A percentile compares a stretch with the other conserved stretches of the same genome.
Evolutionary conservation across 2,113 vertebrate genomes (phyloP).

Genomic region (Dipodomys stephensi): DNA sequence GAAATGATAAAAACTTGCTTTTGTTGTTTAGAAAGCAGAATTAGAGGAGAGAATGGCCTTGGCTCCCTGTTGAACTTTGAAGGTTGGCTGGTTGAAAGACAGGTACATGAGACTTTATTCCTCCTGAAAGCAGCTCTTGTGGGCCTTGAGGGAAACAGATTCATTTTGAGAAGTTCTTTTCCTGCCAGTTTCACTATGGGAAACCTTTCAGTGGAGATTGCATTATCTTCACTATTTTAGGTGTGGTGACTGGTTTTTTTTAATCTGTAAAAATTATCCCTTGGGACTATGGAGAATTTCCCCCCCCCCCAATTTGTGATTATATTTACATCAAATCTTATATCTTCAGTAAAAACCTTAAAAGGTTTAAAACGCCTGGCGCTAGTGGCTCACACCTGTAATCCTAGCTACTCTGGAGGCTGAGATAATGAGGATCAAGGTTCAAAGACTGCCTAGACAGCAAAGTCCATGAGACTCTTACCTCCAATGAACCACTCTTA

Average conservation of each 20-base stretch:
- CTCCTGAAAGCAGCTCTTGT: background rate
- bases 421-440: no score
- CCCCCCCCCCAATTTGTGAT: background rate
- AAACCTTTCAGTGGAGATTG: background rate
- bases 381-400: no score
- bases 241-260: background rate
- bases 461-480: no score
- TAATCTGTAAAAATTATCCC: background rate
- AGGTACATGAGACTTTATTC: background rate
- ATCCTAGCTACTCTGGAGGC: no score
- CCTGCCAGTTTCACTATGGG: background rate
- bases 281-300: background rate
- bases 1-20: background rate
- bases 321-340: constrained; percentile 4
- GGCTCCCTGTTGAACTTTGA: background rate
- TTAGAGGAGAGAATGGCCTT: background rate
- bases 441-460: no score
- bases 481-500: no score
- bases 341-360: background rate
- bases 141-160: background rate
- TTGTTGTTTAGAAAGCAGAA: background rate
- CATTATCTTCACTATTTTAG: constrained; percentile 9
- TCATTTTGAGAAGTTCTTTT: constrained; percentile 6
- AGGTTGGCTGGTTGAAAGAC: background rate
- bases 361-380: background rate